Evolutionary conservation across 2,113 vertebrate genomes (phyloP).

Genomic region (Nasalis larvatus): DNA sequence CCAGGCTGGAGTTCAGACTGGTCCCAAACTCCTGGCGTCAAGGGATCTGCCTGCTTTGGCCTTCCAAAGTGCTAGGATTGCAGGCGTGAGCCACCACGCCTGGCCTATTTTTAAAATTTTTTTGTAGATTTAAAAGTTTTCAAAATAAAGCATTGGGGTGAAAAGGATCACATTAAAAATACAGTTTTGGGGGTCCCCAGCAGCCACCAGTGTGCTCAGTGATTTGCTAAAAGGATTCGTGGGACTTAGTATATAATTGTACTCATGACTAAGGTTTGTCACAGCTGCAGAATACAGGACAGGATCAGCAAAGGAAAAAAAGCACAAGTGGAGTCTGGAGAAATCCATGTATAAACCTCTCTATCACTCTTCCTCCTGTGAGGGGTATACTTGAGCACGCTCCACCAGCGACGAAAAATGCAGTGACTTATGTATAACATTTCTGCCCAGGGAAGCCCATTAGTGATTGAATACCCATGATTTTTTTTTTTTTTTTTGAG

Average conservation of each 20-base stretch:
- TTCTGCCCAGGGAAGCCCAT: background rate
- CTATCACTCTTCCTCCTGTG: background rate
- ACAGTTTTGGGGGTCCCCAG: background rate
- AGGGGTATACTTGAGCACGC: background rate
- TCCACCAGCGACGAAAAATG: background rate
- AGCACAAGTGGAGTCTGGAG: background rate
- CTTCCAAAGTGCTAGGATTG: no score
- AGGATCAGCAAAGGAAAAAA: background rate
- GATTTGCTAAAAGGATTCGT: background rate
- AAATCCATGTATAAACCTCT: background rate
- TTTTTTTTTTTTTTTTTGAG: no score
- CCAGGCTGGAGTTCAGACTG: no score
- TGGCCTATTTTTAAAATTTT: background rate
- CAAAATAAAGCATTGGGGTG: background rate
- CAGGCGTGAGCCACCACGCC: no score
- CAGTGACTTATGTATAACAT: background rate
- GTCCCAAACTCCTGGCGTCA: no score
- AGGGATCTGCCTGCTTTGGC: no score
- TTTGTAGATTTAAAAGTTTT: background rate
- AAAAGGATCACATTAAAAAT: background rate
- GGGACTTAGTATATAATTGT: background rate
- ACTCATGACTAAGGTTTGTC: background rate
- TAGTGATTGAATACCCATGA: background rate
- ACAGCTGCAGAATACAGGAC: background rate
- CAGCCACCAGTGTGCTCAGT: background rate